phyloP scores from a whole-genome alignment of 2,797 vertebrate genomes.

The Toxotes lorentzi region DNA sequence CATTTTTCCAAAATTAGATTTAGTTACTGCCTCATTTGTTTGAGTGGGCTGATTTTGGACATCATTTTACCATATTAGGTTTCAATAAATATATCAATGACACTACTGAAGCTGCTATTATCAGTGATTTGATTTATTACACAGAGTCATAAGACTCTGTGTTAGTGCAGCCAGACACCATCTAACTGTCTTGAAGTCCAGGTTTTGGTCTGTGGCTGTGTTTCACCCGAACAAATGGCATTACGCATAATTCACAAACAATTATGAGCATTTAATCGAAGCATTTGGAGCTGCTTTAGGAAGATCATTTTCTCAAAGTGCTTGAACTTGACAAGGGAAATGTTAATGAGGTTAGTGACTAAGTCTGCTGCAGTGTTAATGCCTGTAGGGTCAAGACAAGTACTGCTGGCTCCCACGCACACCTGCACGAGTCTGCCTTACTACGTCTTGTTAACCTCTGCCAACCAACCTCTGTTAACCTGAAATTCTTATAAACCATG shows the following conservation, averaged over 20 bases:
- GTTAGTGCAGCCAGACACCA: slow-evolving; percentile 11
- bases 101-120: slow-evolving; percentile 26
- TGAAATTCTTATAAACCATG: slow-evolving; percentile 37
- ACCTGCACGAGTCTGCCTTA: slow-evolving; percentile 69
- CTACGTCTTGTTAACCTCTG: slow-evolving; percentile 54
- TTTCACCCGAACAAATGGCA: slow-evolving; percentile 34
- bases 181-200: slow-evolving; percentile 24
- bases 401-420: slow-evolving; percentile 74
- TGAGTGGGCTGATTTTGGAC: slow-evolving; percentile 29
- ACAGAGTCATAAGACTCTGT: slow-evolving; percentile 1
- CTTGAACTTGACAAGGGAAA: slow-evolving; percentile 80
- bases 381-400: slow-evolving; percentile 67
- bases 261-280: slow-evolving; percentile 66
- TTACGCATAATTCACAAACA: slow-evolving; percentile 51
- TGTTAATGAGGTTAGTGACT: slow-evolving; percentile 81
- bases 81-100: slow-evolving; percentile 6
- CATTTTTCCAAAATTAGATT: slow-evolving; percentile 24
- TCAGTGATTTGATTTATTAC: slow-evolving; percentile 36
- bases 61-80: slow-evolving; percentile 33
- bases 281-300: slow-evolving; percentile 66
- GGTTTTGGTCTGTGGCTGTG: slow-evolving; percentile 19
- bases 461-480: slow-evolving; percentile 19
- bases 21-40: slow-evolving; percentile 27
- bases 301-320: slow-evolving; percentile 76
- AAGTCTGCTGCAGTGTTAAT: slow-evolving; percentile 63